A percentile compares a stretch with the other conserved stretches of the same genome.
These are phyloP conservation scores for Ophonus ardosiacus DNA, from an alignment of 2,888 invertebrate genomes.

Conservation along the genomic window DNA sequence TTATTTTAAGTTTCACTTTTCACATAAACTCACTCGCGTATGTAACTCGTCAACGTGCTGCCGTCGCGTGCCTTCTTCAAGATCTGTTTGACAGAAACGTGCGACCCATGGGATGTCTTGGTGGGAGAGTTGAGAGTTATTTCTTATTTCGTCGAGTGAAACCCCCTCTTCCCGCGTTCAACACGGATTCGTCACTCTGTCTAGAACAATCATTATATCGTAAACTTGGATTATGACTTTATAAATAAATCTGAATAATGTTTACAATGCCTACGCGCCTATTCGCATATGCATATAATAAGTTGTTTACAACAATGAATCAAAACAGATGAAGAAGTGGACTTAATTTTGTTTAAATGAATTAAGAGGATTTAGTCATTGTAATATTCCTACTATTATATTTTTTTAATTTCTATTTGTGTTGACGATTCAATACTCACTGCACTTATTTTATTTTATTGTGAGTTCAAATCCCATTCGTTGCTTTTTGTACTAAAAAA, in stretches of 20 bases:
- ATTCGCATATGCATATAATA: neutral
- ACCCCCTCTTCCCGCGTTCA: slow-evolving; percentile 15
- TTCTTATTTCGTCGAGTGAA: slow-evolving; percentile 36
- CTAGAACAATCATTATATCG: slow-evolving; percentile 43
- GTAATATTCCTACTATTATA: neutral
- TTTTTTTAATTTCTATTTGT: no score
- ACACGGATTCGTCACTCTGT: slow-evolving; percentile 45
- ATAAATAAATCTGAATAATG: slow-evolving; percentile 45
- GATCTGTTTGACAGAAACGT: slow-evolving; percentile 58
- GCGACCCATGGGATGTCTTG: slow-evolving; percentile 36
- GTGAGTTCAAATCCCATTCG: no score
- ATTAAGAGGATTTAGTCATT: neutral
- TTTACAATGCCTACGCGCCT: slow-evolving; percentile 4
- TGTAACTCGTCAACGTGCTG: neutral
- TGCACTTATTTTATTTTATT: no score
- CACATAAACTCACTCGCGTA: slow-evolving; percentile 26
- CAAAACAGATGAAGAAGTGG: neutral
- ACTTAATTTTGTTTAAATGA: neutral
- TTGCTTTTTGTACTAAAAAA: no score
- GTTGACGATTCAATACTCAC: no score
- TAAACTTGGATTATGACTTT: slow-evolving; percentile 24
- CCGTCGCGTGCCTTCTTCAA: slow-evolving; percentile 48
- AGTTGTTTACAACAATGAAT: slow-evolving; percentile 11
- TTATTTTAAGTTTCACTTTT: slow-evolving; percentile 35
- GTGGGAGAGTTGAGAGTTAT: slow-evolving; percentile 55